phyloP scores from a whole-genome alignment of 2,888 invertebrate species.

The Cataglyphis altisquamis region DNA sequence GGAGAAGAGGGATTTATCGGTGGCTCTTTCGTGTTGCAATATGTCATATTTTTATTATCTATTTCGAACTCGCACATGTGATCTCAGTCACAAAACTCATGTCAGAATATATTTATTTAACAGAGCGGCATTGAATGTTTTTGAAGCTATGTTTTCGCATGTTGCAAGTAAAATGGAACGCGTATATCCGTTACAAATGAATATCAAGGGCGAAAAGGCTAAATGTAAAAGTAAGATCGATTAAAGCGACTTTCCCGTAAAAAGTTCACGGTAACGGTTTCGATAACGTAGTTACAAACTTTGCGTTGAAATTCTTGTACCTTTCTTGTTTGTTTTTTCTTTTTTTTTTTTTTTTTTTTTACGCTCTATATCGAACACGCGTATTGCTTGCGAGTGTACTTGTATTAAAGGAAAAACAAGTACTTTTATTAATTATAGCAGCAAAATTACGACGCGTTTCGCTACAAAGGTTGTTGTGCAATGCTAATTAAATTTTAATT shows the following conservation, averaged over 20 bases:
- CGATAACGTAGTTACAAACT: background rate
- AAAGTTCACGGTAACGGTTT: slow-evolving; percentile 3
- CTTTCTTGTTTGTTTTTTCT: background rate
- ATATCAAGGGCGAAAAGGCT: background rate
- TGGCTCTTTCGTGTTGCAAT: background rate
- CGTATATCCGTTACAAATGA: background rate
- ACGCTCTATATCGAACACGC: background rate
- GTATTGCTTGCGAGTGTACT: background rate
- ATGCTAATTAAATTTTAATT: slow-evolving; percentile 58
- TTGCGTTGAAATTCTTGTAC: background rate
- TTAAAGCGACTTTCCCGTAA: background rate
- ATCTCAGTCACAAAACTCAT: background rate
- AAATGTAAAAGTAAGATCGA: slow-evolving; percentile 7
- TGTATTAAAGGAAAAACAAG: slow-evolving; percentile 31
- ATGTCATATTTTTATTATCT: background rate
- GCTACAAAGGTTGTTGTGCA: slow-evolving; percentile 42
- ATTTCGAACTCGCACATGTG: no score
- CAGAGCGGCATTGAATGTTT: background rate
- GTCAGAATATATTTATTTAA: background rate
- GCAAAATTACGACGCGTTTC: slow-evolving; percentile 32
- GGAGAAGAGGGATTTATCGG: background rate
- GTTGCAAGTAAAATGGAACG: background rate
- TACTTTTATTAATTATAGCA: slow-evolving; percentile 54
- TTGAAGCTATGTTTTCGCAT: background rate
- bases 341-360: background rate